These are phyloP conservation scores for Drosophila nr. medialis DNA, from an alignment of 2,888 invertebrate genomes.

Conservation along the genomic window DNA sequence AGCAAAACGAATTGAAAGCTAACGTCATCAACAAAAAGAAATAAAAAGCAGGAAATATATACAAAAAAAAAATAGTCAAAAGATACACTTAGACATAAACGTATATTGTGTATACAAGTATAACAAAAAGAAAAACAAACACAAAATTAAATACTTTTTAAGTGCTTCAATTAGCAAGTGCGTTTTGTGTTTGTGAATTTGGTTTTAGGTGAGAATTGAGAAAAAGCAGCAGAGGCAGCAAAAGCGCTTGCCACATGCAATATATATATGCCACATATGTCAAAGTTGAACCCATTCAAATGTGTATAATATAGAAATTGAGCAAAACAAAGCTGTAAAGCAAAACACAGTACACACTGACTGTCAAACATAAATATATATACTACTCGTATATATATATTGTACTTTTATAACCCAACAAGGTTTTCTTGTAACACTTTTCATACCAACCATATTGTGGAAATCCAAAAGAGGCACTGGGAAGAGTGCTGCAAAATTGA, in stretches of 20 bases:
- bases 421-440: constrained; percentile 17
- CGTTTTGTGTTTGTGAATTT: constrained; percentile 30
- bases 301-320: not conserved
- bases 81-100: constrained; percentile 12
- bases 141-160: constrained; percentile 29
- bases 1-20: constrained; percentile 49
- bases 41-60: constrained; percentile 45
- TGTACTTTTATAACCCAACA: not conserved
- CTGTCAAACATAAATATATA: constrained; percentile 29
- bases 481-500: constrained; percentile 2
- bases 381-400: not conserved
- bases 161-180: constrained; percentile 52
- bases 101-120: constrained; percentile 12
- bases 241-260: constrained; percentile 23
- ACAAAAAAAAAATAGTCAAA: not conserved
- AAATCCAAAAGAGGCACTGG: not conserved
- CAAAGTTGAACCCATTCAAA: constrained; percentile 60
- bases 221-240: constrained; percentile 28
- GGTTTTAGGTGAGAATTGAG: constrained; percentile 40
- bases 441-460: constrained; percentile 9
- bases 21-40: constrained; percentile 70
- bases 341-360: constrained; percentile 7
- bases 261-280: constrained; percentile 59
- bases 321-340: constrained; percentile 29
- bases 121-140: not conserved